Base-by-base conservation (phyloP, 2,888 invertebrate genomes). In the Euclidia mi region DNA sequence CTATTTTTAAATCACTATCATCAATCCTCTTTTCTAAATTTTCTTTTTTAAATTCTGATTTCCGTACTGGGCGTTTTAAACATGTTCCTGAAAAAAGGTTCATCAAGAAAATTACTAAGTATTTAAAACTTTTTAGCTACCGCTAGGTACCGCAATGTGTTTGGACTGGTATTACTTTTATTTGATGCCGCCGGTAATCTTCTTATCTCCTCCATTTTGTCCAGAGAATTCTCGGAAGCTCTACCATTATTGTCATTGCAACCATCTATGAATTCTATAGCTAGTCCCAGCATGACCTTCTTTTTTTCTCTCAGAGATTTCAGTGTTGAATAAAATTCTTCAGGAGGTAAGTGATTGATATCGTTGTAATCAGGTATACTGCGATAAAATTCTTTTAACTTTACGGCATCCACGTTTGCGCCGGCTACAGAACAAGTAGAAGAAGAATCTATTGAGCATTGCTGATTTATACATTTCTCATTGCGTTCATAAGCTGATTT, bases 311-410 rank as follows among this genome's bases (percentile, higher is more conserved):
- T 95, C 42, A 97, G 85, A 53, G 94, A 95, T 82, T 96, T 96
- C 45, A 98, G 82, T 29, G 96, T 96, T 10, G 95, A 95, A 81
- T 97, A 96, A 84, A 97, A 97, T 76, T 98, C 97, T 53, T 95
- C 96, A 58, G 96, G 96, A 0, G 97, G 96, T 65, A 97, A 90
- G 88, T 97, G 97, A 82, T 97, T 95, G 1, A 98, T 95, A 43
- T 97, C 97, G 56, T 95, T 95, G 68, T 97, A 97, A 81, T 97
- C 97, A 51, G 97, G 97, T 80, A 97, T 97, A 76, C 97, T 97
- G 46, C 96, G 96, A 71, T 96, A 96, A 85, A 97, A 97, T 56
- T 97, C 96, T 56, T 97, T 94, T 64, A 97, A 93, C 44, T 96
- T 96, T 41, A 95, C 88, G 32, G 95, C 94, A 44, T 95, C 95